phyloP scores from a whole-genome alignment of 2,113 vertebrate species.

The Rhizomys pruinosus region DNA sequence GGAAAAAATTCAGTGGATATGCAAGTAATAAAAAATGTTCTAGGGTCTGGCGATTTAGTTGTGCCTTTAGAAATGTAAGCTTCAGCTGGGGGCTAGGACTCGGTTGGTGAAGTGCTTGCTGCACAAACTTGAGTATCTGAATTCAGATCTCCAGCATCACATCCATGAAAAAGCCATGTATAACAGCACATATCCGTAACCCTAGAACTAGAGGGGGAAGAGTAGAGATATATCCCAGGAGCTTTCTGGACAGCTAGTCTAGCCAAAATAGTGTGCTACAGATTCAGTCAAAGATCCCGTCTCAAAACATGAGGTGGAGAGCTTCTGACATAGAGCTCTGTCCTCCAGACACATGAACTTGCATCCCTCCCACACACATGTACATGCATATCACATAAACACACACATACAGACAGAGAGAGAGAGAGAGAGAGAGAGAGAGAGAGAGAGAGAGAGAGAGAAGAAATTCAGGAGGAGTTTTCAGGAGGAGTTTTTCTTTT shows the following conservation, averaged over 20 bases:
- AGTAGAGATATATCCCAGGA: background rate
- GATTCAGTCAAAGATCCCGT: background rate
- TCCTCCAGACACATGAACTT: background rate
- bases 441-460: no score
- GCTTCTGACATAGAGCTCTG: background rate
- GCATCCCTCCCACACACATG: background rate
- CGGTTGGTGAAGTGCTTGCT: background rate
- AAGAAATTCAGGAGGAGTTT: no score
- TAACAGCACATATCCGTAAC: background rate
- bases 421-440: no score
- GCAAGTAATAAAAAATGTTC: conserved; percentile 27
- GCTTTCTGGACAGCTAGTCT: background rate
- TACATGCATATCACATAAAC: background rate
- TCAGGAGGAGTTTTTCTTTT: background rate
- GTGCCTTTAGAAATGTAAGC: conserved; percentile 13
- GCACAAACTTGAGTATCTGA: no score
- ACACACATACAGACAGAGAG: background rate
- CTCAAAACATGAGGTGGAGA: background rate
- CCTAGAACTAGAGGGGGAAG: no score
- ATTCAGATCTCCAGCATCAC: background rate
- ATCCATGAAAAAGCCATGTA: background rate
- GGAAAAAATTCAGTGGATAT: background rate
- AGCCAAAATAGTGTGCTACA: background rate
- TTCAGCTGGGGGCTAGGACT: background rate
- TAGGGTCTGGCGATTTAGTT: background rate